A percentile compares a stretch with the other conserved stretches of the same genome.
Evolutionary conservation across 1,140 invertebrate genomes (phyloP).

Genomic region (Aplysia californica): DNA sequence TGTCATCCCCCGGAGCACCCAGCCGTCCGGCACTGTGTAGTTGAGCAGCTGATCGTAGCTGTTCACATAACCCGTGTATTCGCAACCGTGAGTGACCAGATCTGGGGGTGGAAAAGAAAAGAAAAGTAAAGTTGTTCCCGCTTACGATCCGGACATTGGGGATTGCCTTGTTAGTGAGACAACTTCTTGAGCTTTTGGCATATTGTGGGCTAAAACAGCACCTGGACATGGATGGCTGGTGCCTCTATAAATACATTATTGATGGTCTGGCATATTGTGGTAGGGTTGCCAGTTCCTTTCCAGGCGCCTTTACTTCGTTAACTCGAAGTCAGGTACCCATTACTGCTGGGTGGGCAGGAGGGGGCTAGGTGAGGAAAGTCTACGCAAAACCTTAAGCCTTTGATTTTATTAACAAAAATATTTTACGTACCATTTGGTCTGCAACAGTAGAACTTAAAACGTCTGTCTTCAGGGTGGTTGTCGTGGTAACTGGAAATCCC

Average conservation of each 20-base stretch:
- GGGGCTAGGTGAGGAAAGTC: background rate
- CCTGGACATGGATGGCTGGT: too few species aligned
- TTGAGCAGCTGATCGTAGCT: background rate
- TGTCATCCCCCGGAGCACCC: background rate
- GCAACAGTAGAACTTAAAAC: conserved; percentile 33
- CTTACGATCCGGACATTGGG: too few species aligned
- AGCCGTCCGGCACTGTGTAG: background rate
- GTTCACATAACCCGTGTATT: background rate
- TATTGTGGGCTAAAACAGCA: too few species aligned
- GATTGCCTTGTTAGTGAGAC: too few species aligned
- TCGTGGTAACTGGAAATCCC: conserved; percentile 30
- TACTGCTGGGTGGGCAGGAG: background rate
- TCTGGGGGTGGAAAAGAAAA: too few species aligned
- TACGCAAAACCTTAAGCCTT: background rate
- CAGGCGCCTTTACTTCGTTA: background rate
- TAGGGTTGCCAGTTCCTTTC: background rate
- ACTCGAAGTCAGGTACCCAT: background rate
- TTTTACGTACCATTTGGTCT: background rate
- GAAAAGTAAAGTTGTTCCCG: too few species aligned
- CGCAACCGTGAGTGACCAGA: background rate
- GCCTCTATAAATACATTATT: too few species aligned
- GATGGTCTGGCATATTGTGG: background rate
- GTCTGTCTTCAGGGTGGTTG: conserved; percentile 25
- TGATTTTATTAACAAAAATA: background rate
- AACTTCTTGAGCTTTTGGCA: too few species aligned